A percentile compares a stretch with the other conserved stretches of the same genome.
phyloP scores from a whole-genome alignment of 2,113 vertebrate species.

The Pyxicephalus adspersus region DNA sequence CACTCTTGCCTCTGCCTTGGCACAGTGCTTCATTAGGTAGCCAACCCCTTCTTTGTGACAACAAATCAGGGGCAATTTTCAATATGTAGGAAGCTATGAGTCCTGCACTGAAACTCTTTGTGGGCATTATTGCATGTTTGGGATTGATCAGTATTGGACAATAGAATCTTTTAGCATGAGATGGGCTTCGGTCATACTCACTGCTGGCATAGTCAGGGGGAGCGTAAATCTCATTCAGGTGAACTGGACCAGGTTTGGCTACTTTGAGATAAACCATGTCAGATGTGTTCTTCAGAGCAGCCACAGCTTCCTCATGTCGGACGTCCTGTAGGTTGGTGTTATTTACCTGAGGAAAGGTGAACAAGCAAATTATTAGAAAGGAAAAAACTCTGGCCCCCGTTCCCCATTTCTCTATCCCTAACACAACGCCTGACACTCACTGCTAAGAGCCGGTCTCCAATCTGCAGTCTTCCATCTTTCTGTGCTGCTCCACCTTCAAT shows the following conservation, averaged over 20 bases:
- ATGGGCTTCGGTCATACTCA: constrained; percentile 75
- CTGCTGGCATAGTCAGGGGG: constrained; percentile 98
- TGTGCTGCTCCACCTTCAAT: constrained; percentile 96
- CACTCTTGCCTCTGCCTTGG: no score
- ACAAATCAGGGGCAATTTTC: no score
- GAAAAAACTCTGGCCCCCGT: background rate
- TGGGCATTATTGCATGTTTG: no score
- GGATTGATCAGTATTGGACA: no score
- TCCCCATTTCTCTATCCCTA: background rate
- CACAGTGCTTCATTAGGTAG: no score
- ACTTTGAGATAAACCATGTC: constrained; percentile 99
- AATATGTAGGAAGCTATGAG: no score
- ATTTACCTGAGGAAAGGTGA: constrained; percentile 81
- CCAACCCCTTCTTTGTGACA: no score
- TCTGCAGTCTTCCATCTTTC: constrained; percentile 95
- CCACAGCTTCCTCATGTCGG: constrained; percentile 96
- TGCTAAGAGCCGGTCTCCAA: constrained; percentile 93
- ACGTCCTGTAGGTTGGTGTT: constrained; percentile 97
- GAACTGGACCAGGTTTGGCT: constrained; percentile 88
- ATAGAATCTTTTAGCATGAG: no score
- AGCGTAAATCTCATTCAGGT: constrained; percentile 97
- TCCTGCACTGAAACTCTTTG: no score
- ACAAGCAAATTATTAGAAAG: background rate
- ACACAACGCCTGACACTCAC: constrained; percentile 71
- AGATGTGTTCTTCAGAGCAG: constrained; percentile 96